Percentiles rank a stretch among this genome's conserved stretches.
These are phyloP conservation scores for Falco punctatus DNA, from an alignment of 2,113 vertebrate species.

Conservation along the genomic window DNA sequence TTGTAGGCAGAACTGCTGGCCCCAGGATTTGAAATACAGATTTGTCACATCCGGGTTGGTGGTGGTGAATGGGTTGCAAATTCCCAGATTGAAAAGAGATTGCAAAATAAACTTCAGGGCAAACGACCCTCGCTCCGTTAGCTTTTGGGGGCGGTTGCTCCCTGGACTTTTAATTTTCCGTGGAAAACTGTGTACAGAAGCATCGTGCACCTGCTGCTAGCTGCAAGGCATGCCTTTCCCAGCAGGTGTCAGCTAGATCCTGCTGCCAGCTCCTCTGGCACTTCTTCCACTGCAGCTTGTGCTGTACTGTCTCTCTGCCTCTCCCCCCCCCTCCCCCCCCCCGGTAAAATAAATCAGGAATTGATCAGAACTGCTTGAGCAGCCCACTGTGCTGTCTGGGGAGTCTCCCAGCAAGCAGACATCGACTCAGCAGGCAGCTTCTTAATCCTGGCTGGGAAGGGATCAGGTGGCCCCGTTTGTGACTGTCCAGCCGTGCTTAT, in stretches of 20 bases:
- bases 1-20: not conserved
- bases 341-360: not conserved
- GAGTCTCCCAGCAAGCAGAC: not conserved
- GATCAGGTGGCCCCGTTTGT: too few species aligned
- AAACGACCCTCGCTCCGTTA: not conserved
- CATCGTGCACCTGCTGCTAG: too few species aligned
- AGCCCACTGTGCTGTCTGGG: not conserved
- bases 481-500: not conserved
- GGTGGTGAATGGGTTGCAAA: not conserved
- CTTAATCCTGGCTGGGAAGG: not conserved
- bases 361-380: not conserved
- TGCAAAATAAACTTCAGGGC: not conserved
- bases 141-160: not conserved
- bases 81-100: not conserved
- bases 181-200: fast-evolving
- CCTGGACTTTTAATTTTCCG: fast-evolving
- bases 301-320: not conserved
- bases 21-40: not conserved
- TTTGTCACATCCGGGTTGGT: not conserved
- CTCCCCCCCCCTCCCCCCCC: too few species aligned
- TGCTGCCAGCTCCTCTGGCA: not conserved
- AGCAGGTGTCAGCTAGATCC: not conserved
- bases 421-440: not conserved
- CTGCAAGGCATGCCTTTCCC: not conserved
- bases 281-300: too few species aligned